These are phyloP conservation scores for Bombus superbus DNA, from an alignment of 1,140 invertebrate genomes.

Conservation along the genomic window DNA sequence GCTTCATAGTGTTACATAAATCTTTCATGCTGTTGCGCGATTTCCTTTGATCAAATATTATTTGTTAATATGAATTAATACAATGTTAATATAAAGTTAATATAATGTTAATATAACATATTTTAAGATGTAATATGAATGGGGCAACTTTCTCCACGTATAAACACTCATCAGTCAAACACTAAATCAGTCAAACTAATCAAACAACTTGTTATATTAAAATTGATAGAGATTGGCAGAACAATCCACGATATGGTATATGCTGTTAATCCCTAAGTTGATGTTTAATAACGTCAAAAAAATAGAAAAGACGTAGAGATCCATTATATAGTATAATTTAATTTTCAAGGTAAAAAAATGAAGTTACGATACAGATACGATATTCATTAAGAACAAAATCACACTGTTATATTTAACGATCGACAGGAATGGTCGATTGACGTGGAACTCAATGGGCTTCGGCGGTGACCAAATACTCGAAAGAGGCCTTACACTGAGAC, in stretches of 20 bases:
- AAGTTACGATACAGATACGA: background rate
- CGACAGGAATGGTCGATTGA: constrained; percentile 62
- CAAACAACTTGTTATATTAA: background rate
- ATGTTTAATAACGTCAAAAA: background rate
- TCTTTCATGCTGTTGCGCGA: background rate
- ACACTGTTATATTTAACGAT: constrained; percentile 35
- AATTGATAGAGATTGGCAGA: background rate
- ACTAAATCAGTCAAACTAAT: constrained; percentile 1
- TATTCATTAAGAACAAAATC: constrained; percentile 25
- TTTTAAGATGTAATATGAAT: background rate
- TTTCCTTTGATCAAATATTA: background rate
- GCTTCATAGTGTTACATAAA: background rate
- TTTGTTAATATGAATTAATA: no score
- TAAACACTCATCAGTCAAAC: constrained; percentile 14
- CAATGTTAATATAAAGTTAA: background rate
- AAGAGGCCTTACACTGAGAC: constrained; percentile 61
- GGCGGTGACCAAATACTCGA: constrained; percentile 55
- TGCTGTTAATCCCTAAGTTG: background rate
- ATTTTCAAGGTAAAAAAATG: background rate
- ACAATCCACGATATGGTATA: background rate
- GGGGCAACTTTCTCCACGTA: background rate
- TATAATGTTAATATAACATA: background rate
- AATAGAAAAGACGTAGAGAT: background rate
- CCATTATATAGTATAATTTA: background rate
- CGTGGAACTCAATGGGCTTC: constrained; percentile 55